These are phyloP conservation scores for Parauchenoglanis punctatus DNA, from an alignment of 2,797 vertebrate genomes.

Conservation along the genomic window DNA sequence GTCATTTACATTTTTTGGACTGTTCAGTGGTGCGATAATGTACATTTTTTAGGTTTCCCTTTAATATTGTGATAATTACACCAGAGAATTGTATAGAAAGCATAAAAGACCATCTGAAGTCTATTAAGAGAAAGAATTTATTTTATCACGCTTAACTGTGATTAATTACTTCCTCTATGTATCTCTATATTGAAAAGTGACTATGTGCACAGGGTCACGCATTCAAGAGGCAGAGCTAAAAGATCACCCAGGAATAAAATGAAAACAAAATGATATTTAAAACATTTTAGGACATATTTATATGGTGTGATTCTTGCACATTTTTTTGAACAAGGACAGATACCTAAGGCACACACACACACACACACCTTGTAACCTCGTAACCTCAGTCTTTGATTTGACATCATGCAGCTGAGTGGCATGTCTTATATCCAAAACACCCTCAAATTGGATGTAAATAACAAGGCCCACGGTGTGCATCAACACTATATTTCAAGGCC, in stretches of 20 bases:
- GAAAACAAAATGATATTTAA: not conserved
- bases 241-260: slow-evolving; percentile 1
- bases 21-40: slow-evolving; percentile 38
- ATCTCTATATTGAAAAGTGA: slow-evolving; percentile 1
- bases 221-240: slow-evolving; percentile 11
- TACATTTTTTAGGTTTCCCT: slow-evolving; percentile 36
- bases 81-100: slow-evolving; percentile 39
- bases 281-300: not conserved
- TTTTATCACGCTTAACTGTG: slow-evolving; percentile 57
- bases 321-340: not conserved
- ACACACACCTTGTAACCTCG: slow-evolving; percentile 29
- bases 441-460: slow-evolving; percentile 54
- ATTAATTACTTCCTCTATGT: slow-evolving; percentile 56
- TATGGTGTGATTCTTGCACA: not conserved
- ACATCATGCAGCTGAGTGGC: slow-evolving; percentile 49
- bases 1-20: slow-evolving; percentile 41
- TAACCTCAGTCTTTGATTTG: slow-evolving; percentile 48
- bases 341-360: slow-evolving; percentile 12
- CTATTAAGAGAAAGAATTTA: slow-evolving; percentile 53
- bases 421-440: slow-evolving; percentile 59
- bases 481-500: slow-evolving; percentile 59
- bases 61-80: slow-evolving; percentile 53
- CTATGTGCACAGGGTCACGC: slow-evolving; percentile 19
- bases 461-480: slow-evolving; percentile 52
- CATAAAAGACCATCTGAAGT: slow-evolving; percentile 59